Base-by-base conservation (phyloP, 2,797 vertebrate genomes). In the Muraenolepis orangiensis region DNA sequence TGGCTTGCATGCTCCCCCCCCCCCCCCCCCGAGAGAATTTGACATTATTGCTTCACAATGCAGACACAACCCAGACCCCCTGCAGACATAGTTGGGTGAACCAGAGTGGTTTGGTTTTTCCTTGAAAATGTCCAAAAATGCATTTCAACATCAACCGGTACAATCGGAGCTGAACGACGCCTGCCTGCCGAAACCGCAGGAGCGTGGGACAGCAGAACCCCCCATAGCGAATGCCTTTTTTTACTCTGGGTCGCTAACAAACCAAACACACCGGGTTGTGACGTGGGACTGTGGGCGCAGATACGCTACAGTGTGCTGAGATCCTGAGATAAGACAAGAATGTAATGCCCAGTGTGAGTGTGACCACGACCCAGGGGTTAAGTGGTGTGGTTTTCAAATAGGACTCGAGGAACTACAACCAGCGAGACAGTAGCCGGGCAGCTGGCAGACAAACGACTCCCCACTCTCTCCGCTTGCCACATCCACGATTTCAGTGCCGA, bases 261-360 rank as follows among this genome's bases (percentile, higher is more conserved):
- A 87, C 83, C 83, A 84, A 84, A 87, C 78, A 72, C 81, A 81
- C 67, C 57, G 32, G 30, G 73, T 72, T 79, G 69, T 80, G 79
- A 85, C 81, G 80, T 81, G 78, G 71, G 80, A 80, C 83, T 72
- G 46, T 78, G 80, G 84, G n/a, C n/a, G n/a, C 38, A 74, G 76
- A 76, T 74, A 72, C 78, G 77, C 78, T 76, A 82, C 80, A 72
- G 82, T 87, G 79, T 40, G 86, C 75, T 73, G 51, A n/a, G n/a
- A n/a, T n/a, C 75, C 77, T 71, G 73, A 82, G 85, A 79, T 82
- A 16, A 75, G 80, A 81, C 80, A 89, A 90, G 85, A 88, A 91
- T 88, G 84, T 80, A 78, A 81, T 81, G 68, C 77, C 77, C 74
- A n/a, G n/a, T n/a, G n/a, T 64, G 16, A 76, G 78, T 73, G 51